Base-by-base conservation (phyloP, 1,140 invertebrate species). In the Apocrypta bakeri region DNA sequence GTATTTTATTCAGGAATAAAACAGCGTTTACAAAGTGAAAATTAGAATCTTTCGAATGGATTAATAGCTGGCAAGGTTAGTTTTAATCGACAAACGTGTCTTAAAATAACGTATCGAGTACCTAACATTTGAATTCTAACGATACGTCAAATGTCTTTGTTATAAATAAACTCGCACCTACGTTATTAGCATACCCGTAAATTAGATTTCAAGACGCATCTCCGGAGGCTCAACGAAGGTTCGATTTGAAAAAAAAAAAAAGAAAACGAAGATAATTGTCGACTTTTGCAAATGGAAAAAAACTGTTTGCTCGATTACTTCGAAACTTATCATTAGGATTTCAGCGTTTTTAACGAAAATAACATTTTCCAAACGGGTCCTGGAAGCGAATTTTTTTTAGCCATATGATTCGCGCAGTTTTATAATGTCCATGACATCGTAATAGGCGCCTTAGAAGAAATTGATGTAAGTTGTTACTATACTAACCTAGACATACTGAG, bases 401-500 rank as follows among this genome's bases (percentile, higher is more conserved):
- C 27, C 25, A 25, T 66, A 4, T 27, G 63, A 3, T n/a, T 3
- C 87, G 21, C 3, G 21, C 27, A 71, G 68, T 33, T 31, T 2
- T 33, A 9, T n/a, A 64, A 72, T 84, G 82, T 82, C 82, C 81
- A 68, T 85, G 79, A 85, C 84, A 88, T 87, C 84, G 84, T 87
- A 84, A 86, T 87, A 9, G 33, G 2, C 3, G 87, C 87, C 74
- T 87, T 87, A 86, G 83, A 85, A 87, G 79, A 85, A 73, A 82
- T 87, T 82, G 80, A 85, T 86, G 85, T 83, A 88, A 87, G 86
- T 88, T 88, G 86, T 88, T 85, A 87, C 86, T 89, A 56, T 56
- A 88, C 85, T 89, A 90, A 90, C 88, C 88, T 89, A 90, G 88
- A 90, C 88, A 90, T 80, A 87, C 83, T 87, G 82, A 84, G 69